Percentiles rank a stretch among this genome's conserved stretches.
Conservation (phyloP, 2,888 invertebrate species). For the Sesamia inferens region DNA sequence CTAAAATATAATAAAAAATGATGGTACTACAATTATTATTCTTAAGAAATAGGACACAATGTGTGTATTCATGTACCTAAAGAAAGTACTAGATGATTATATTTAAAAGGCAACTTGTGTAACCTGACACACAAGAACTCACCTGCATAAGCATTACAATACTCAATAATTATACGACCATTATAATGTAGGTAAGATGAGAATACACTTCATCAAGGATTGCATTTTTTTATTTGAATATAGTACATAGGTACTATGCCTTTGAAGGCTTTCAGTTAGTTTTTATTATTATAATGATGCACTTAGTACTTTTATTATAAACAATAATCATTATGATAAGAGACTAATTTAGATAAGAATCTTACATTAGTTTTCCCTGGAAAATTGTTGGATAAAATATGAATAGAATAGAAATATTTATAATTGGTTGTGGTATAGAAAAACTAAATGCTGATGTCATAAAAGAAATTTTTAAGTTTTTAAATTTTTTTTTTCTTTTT, state of each 20-base stretch:
- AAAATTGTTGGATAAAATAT: not conserved
- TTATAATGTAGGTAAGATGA: not conserved
- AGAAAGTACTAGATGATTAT: slow-evolving; percentile 14
- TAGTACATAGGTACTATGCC: not conserved
- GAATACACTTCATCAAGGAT: not conserved
- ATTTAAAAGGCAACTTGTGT: slow-evolving; percentile 21
- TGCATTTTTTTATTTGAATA: not conserved
- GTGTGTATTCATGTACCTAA: not conserved
- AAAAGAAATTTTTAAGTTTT: not conserved
- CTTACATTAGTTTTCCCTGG: not conserved
- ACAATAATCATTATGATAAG: not conserved
- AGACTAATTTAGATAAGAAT: not conserved
- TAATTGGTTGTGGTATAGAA: not conserved
- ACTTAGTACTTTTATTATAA: not conserved
- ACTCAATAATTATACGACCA: not conserved
- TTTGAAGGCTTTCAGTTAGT: not conserved
- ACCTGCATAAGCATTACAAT: not conserved
- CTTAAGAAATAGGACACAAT: not conserved
- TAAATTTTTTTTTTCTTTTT: not conserved
- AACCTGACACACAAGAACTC: slow-evolving; percentile 4
- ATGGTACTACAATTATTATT: not conserved
- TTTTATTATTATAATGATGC: not conserved
- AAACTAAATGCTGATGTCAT: not conserved
- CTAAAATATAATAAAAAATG: not conserved
- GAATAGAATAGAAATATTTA: not conserved